A percentile compares a stretch with the other conserved stretches of the same genome.
Evolutionary conservation across 2,888 invertebrate species (phyloP).

Genomic region (Octodonta nipae): DNA sequence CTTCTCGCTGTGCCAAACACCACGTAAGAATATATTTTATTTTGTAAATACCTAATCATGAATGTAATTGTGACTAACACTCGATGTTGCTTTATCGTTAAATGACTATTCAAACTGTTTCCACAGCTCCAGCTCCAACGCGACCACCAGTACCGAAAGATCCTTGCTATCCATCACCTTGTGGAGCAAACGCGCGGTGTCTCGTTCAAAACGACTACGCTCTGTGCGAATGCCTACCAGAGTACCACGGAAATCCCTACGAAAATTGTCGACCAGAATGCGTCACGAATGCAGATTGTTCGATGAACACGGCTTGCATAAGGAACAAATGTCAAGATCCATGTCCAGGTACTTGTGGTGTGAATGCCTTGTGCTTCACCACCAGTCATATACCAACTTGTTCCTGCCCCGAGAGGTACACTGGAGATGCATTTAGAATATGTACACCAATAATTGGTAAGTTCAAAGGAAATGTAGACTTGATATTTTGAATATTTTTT

Average conservation of each 20-base stretch:
- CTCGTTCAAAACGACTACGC: slow-evolving; percentile 54
- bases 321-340: slow-evolving; percentile 75
- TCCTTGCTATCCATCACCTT: slow-evolving; percentile 71
- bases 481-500: no score
- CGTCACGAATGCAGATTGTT: slow-evolving; percentile 71
- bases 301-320: slow-evolving; percentile 67
- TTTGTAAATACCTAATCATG: no score
- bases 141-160: slow-evolving; percentile 39
- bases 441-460: slow-evolving; percentile 33
- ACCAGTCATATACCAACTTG: slow-evolving; percentile 55
- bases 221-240: slow-evolving; percentile 59
- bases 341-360: slow-evolving; percentile 68
- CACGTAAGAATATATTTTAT: slow-evolving; percentile 47
- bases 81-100: no score
- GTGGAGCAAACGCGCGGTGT: slow-evolving; percentile 69
- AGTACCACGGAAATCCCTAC: slow-evolving; percentile 63
- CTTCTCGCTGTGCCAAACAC: slow-evolving; percentile 44
- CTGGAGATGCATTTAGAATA: slow-evolving; percentile 42
- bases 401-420: slow-evolving; percentile 41
- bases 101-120: slow-evolving; percentile 5
- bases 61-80: no score
- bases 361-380: slow-evolving; percentile 64
- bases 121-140: slow-evolving; percentile 33
- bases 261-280: slow-evolving; percentile 72
- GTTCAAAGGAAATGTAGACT: no score